These are phyloP conservation scores for Eueides isabella DNA, from an alignment of 1,140 invertebrate species.

Conservation along the genomic window DNA sequence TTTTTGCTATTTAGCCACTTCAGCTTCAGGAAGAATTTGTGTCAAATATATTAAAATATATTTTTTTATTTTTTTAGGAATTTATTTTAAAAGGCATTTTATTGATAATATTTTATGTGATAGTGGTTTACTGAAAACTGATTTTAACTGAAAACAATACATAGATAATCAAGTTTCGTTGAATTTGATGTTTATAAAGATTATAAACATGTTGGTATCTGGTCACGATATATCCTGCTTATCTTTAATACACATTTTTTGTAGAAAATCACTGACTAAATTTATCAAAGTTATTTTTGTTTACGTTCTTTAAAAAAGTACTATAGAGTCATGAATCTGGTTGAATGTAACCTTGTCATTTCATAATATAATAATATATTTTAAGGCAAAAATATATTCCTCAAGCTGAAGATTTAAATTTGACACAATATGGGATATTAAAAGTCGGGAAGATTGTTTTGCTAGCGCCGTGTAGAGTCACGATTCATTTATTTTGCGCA, in stretches of 20 bases:
- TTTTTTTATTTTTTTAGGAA: not conserved
- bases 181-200: not conserved
- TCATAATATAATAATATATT: not conserved
- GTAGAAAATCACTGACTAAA: not conserved
- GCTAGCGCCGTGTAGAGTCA: constrained; percentile 65
- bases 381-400: not conserved
- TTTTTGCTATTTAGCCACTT: not conserved
- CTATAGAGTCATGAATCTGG: not conserved
- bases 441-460: constrained; percentile 23
- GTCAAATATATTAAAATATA: not conserved
- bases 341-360: not conserved
- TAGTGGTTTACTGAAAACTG: not conserved
- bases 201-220: not conserved
- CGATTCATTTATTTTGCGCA: constrained; percentile 78
- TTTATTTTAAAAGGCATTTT: no score
- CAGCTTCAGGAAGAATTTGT: not conserved
- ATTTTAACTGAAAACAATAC: not conserved
- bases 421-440: not conserved
- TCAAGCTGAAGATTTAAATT: constrained; percentile 4
- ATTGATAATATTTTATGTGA: no score
- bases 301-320: not conserved
- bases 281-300: not conserved
- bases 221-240: not conserved
- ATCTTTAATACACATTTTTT: not conserved
- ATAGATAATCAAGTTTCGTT: not conserved